These are phyloP conservation scores for Nasonovia ribisnigri DNA, from an alignment of 2,888 invertebrate genomes.

Conservation along the genomic window DNA sequence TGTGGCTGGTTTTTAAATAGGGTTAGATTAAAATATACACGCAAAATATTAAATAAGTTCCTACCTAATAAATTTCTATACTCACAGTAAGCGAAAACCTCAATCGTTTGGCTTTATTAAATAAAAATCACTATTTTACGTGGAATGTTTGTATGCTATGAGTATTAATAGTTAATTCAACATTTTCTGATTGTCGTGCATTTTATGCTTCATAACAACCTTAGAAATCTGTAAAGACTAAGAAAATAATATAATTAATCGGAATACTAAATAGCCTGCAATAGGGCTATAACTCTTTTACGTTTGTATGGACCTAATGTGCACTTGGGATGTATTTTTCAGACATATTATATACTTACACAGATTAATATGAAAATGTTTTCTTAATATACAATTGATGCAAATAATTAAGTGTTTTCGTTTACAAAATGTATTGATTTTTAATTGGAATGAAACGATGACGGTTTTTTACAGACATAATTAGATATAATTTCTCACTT, in stretches of 20 bases:
- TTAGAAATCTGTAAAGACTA: background rate
- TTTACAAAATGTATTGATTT: background rate
- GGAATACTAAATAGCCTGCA: background rate
- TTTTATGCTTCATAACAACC: background rate
- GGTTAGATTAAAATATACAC: slow-evolving; percentile 6
- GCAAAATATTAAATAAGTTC: background rate
- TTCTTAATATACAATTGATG: background rate
- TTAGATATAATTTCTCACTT: background rate
- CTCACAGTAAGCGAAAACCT: background rate
- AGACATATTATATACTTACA: background rate
- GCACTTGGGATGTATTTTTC: background rate
- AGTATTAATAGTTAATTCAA: background rate
- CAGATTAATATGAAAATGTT: background rate
- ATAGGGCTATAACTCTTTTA: background rate
- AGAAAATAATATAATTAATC: background rate
- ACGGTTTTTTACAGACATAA: background rate
- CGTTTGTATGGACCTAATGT: background rate
- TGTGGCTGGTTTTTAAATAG: background rate
- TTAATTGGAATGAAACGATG: background rate
- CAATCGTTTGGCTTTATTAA: background rate
- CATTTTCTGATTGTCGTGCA: background rate
- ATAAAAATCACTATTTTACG: background rate
- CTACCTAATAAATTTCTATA: background rate
- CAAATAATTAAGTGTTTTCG: background rate
- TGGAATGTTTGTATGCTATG: background rate